Base-by-base conservation (phyloP, 2,113 vertebrate genomes). In the Sardina pilchardus region DNA sequence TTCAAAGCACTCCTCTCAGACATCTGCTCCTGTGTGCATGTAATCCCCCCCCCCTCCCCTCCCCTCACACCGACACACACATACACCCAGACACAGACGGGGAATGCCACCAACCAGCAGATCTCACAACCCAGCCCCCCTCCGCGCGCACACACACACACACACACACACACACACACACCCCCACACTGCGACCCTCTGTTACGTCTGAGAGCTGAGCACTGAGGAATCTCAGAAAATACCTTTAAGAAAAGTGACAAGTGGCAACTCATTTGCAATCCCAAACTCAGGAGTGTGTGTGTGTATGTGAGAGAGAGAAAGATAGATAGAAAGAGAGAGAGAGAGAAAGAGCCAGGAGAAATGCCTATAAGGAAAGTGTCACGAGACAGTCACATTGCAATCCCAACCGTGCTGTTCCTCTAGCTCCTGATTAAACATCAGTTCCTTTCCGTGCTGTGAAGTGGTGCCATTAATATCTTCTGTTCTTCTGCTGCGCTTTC, bases 111-210 rank as follows among this genome's bases (percentile, higher is more conserved):
- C 42, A 36, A 50, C 10, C 1, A n/a, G 82, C 47, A 21, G 53
- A 59, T 59, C 19, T 59, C 53, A 24, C 17, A 42, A 47, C 83
- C 56, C 83, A 82, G 14, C 34, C 34, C 67, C 86, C 45, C 45
- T 12, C 56, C 56, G 83, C 36, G 78, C 81, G 56, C 48, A 81
- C 82, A 85, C 75, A 45, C 84, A 85, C 30, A 30, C 85, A 82
- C 9, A 19, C 39, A 84, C 34, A 47, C 45, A 47, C 45, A 47
- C 78, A n/a, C 82, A 36, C 6, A 5, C 21, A 24, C 24, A 24
- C 6, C 56, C 1, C 21, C 21, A 0, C 9, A 36, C 34, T 17
- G 71, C 10, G 30, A 59, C 4, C 53, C 53, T 30, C 10, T 78
- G 26, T 86, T 59, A 36, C 16, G 71, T 78, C 34, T 36, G 67